Conservation (phyloP, 2,113 vertebrate genomes). For the Stegostoma tigrinum region DNA sequence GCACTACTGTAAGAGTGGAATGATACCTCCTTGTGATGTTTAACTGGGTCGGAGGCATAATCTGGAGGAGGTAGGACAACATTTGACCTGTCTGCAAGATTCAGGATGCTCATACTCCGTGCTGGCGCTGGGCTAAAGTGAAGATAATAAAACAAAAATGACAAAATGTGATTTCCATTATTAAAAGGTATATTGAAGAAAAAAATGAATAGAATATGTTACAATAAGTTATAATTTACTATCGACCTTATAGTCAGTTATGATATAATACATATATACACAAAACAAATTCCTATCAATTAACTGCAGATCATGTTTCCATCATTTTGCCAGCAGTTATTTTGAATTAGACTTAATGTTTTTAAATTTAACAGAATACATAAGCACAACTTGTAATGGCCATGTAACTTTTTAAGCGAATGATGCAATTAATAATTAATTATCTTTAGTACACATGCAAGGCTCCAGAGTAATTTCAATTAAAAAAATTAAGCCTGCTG, state of each 20-base stretch:
- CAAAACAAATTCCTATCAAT: not conserved
- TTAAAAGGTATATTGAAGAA: not conserved
- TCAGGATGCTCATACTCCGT: constrained; percentile 63
- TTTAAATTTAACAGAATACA: not conserved
- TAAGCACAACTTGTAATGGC: not conserved
- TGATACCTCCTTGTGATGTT: constrained; percentile 3
- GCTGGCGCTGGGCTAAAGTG: constrained; percentile 57
- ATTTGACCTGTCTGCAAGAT: constrained; percentile 62
- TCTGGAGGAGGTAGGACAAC: constrained; percentile 80
- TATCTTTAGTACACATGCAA: not conserved
- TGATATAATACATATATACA: not conserved
- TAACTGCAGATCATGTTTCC: not conserved
- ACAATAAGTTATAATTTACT: not conserved
- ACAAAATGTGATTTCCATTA: not conserved
- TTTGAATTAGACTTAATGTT: not conserved
- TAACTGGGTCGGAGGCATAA: constrained; percentile 54
- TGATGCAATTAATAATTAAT: not conserved
- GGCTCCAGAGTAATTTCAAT: not conserved
- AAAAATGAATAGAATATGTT: not conserved
- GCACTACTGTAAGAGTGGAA: constrained; percentile 33
- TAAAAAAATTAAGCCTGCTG: not conserved
- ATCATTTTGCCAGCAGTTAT: not conserved
- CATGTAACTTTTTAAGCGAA: not conserved
- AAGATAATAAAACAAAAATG: not conserved
- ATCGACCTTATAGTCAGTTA: not conserved